A percentile compares a stretch with the other conserved stretches of the same genome.
phyloP scores from a whole-genome alignment of 92 coral and sea anemone species.

The Meandrina meandrites region DNA sequence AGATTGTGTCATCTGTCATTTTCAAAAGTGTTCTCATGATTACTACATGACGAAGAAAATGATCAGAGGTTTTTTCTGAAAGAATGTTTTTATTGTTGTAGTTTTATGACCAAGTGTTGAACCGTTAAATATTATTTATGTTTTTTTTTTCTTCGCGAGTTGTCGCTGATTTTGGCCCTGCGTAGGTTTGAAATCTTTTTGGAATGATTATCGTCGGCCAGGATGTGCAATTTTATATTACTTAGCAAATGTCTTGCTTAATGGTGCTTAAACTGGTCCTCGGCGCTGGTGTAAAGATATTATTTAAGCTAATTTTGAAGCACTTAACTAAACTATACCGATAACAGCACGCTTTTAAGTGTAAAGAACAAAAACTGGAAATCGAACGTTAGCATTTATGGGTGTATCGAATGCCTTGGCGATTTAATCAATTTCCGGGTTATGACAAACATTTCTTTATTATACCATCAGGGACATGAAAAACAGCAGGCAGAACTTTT shows the following conservation, averaged over 20 bases:
- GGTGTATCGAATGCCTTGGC: slow-evolving; percentile 4
- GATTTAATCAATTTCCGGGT: slow-evolving; percentile 20
- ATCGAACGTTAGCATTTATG: background rate
- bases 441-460: background rate
- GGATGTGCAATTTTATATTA: background rate
- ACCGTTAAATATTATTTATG: background rate
- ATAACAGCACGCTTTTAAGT: slow-evolving; percentile 27
- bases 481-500: background rate
- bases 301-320: background rate
- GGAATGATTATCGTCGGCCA: background rate
- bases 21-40: slow-evolving; percentile 28
- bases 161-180: background rate
- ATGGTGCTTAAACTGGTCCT: background rate
- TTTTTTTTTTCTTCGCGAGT: background rate
- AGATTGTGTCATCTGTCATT: slow-evolving; percentile 34
- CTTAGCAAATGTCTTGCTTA: background rate
- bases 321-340: background rate
- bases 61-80: background rate
- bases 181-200: background rate
- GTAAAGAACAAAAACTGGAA: background rate
- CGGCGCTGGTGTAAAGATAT: background rate
- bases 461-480: background rate
- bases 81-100: background rate
- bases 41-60: background rate
- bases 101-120: background rate